phyloP scores from a whole-genome alignment of 2,797 vertebrate genomes.

The Phalloptychus januarius region DNA sequence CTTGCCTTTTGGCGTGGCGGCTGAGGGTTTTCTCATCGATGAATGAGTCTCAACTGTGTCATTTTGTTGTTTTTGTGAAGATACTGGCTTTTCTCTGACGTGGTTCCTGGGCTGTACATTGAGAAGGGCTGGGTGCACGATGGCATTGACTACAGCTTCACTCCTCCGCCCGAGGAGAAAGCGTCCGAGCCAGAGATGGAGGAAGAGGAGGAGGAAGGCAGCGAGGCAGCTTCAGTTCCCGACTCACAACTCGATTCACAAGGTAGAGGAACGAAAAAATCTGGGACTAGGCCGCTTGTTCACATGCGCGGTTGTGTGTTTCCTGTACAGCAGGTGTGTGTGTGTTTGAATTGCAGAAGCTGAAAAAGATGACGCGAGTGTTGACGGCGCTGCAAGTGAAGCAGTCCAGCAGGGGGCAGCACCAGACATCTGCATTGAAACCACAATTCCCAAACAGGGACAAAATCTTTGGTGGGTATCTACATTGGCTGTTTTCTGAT shows the following conservation, averaged over 20 bases:
- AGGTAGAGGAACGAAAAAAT: slow-evolving; percentile 22
- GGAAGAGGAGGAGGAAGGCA: slow-evolving; percentile 63
- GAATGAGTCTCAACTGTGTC: background rate
- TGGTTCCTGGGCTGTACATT: slow-evolving; percentile 94
- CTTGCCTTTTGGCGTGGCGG: too few relatives aligned
- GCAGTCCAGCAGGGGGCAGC: slow-evolving; percentile 72
- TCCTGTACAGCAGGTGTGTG: background rate
- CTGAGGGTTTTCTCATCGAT: background rate
- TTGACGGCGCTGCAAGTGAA: slow-evolving; percentile 78
- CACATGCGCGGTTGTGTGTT: background rate
- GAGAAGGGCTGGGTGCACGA: slow-evolving; percentile 98
- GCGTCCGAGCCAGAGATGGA: slow-evolving; percentile 67
- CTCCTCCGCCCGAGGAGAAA: slow-evolving; percentile 80
- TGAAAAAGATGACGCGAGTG: slow-evolving; percentile 82
- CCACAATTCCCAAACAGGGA: slow-evolving; percentile 91
- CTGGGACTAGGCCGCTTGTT: background rate
- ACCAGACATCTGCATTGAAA: slow-evolving; percentile 86
- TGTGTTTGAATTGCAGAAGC: slow-evolving; percentile 63
- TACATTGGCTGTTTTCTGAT: background rate
- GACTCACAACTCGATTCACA: slow-evolving; percentile 62
- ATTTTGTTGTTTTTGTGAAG: slow-evolving; percentile 68
- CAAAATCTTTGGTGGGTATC: slow-evolving; percentile 93
- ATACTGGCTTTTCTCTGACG: slow-evolving; percentile 97
- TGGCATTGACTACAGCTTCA: slow-evolving; percentile 91
- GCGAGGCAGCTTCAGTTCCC: slow-evolving; percentile 21